Evolutionary conservation across 2,113 vertebrate species (phyloP).

Genomic region (Dolichotis patagonum): DNA sequence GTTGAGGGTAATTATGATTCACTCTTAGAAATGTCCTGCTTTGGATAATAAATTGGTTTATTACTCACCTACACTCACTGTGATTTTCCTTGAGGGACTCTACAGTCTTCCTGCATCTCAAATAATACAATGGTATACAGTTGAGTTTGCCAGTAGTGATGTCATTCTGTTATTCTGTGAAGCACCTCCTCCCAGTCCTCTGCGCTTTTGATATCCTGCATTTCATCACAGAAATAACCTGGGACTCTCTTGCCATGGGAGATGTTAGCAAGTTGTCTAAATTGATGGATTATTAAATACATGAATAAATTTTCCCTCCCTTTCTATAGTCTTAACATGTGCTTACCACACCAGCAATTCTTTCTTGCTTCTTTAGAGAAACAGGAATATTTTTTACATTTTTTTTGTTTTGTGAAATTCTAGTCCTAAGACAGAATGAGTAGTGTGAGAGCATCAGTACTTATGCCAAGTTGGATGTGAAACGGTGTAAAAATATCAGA

Average conservation of each 20-base stretch:
- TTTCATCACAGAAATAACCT: background rate
- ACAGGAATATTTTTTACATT: slow-evolving; percentile 49
- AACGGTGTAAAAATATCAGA: slow-evolving; percentile 79
- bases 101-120: background rate
- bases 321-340: slow-evolving; percentile 51
- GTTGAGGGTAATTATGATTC: background rate
- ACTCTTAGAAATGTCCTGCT: background rate
- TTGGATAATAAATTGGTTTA: background rate
- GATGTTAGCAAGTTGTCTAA: slow-evolving; percentile 35
- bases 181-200: background rate
- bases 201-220: background rate
- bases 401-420: slow-evolving; percentile 70
- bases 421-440: slow-evolving; percentile 68
- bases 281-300: background rate
- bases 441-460: slow-evolving; percentile 61
- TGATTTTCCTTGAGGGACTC: background rate
- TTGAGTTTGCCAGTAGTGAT: background rate
- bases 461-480: slow-evolving; percentile 69
- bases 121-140: background rate
- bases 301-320: background rate
- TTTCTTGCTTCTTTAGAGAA: slow-evolving; percentile 60
- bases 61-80: background rate
- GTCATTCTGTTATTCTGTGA: background rate
- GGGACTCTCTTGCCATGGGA: background rate
- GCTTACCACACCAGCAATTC: background rate